Conservation (phyloP, 2,888 invertebrate species). For the Papilio protenor region DNA sequence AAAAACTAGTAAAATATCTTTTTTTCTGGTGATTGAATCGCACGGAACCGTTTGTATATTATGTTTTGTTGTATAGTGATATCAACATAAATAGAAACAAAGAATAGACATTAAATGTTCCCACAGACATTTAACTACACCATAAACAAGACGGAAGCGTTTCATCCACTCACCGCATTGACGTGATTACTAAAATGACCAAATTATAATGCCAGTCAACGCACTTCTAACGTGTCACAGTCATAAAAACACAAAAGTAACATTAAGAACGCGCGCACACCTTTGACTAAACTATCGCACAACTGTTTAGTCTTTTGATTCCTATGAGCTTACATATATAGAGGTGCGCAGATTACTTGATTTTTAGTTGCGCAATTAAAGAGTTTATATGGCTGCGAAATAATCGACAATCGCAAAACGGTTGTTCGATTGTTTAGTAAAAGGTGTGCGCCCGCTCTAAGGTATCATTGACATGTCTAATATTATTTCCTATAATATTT, state of each 20-base stretch:
- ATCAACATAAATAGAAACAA: not conserved
- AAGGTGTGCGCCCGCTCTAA: not conserved
- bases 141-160: slow-evolving; percentile 22
- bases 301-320: too few relatives aligned
- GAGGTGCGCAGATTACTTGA: too few relatives aligned
- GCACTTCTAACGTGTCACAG: slow-evolving; percentile 17
- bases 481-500: not conserved
- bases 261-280: not conserved
- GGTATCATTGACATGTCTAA: not conserved
- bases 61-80: not conserved
- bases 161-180: slow-evolving; percentile 18
- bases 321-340: too few relatives aligned
- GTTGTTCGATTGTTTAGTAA: too few relatives aligned
- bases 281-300: too few relatives aligned
- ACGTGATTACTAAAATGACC: slow-evolving; percentile 26
- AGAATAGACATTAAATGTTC: not conserved
- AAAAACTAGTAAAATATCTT: not conserved
- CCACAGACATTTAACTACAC: not conserved
- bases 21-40: too few relatives aligned
- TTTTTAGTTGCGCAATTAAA: too few relatives aligned
- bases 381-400: too few relatives aligned
- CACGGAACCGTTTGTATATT: not conserved
- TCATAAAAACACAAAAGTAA: slow-evolving; percentile 24
- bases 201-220: slow-evolving; percentile 30
- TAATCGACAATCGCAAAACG: too few relatives aligned